phyloP scores from a whole-genome alignment of 2,797 vertebrate genomes.

The Gymnothorax reevesii region DNA sequence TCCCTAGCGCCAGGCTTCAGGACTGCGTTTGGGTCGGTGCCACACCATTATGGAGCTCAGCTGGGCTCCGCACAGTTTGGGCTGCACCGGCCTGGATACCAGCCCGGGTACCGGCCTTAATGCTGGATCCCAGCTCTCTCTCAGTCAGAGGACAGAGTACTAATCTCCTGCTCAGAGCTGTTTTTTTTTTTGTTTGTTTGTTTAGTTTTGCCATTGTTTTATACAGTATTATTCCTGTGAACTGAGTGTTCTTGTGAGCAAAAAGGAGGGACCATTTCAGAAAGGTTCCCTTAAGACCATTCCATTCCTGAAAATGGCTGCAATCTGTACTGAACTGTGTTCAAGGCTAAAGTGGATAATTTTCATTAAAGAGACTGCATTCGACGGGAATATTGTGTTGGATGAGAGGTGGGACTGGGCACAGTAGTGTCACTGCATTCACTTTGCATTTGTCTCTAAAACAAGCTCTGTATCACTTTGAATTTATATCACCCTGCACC shows the following conservation, averaged over 20 bases:
- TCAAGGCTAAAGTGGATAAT: not conserved
- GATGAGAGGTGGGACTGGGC: not conserved
- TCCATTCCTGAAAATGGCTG: not conserved
- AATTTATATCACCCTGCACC: too few species aligned
- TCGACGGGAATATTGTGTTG: not conserved
- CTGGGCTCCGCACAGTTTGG: slow-evolving; percentile 67
- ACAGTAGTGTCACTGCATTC: not conserved
- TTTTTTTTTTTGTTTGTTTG: slow-evolving; percentile 13
- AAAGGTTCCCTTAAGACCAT: slow-evolving; percentile 18
- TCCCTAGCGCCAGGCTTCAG: slow-evolving; percentile 78
- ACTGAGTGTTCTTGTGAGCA: not conserved
- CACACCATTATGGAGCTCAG: slow-evolving; percentile 76
- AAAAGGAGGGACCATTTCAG: slow-evolving; percentile 13
- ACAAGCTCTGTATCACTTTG: not conserved
- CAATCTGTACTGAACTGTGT: slow-evolving; percentile 24
- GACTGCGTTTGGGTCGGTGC: slow-evolving; percentile 75
- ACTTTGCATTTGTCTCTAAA: not conserved
- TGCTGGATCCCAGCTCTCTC: slow-evolving; percentile 59
- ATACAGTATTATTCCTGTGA: slow-evolving; percentile 32
- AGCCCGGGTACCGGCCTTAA: slow-evolving; percentile 73
- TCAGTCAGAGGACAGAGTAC: slow-evolving; percentile 54
- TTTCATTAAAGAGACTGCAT: not conserved
- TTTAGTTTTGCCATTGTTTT: slow-evolving; percentile 41
- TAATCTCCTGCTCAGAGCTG: slow-evolving; percentile 54
- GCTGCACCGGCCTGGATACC: slow-evolving; percentile 77